These are phyloP conservation scores for Pyrgus malvae DNA, from an alignment of 2,888 invertebrate genomes.

Conservation along the genomic window DNA sequence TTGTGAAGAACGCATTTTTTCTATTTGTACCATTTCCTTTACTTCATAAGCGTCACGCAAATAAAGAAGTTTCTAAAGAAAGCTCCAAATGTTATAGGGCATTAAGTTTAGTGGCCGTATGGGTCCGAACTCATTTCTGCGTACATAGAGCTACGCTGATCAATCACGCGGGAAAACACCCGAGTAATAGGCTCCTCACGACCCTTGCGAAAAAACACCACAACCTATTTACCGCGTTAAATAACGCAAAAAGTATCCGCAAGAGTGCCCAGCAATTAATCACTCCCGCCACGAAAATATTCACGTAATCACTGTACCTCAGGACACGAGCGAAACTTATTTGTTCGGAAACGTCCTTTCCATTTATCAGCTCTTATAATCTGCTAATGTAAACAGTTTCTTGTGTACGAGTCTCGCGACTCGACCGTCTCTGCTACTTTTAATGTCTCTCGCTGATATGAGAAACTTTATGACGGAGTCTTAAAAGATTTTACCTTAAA, in stretches of 20 bases:
- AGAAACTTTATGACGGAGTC: conserved; percentile 15
- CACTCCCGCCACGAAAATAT: conserved; percentile 47
- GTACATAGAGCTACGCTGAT: conserved; percentile 47
- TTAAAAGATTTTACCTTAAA: neutral
- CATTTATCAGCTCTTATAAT: conserved; percentile 25
- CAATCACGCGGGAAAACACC: conserved; percentile 68
- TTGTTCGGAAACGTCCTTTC: conserved; percentile 23
- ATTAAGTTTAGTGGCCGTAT: neutral
- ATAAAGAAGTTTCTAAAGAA: no score
- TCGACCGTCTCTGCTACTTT: conserved; percentile 5
- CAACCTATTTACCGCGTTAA: conserved; percentile 65
- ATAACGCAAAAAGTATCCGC: conserved; percentile 67
- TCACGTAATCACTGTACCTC: conserved; percentile 24
- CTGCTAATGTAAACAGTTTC: conserved; percentile 25
- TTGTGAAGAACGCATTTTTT: neutral
- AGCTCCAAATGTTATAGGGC: neutral
- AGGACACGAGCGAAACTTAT: conserved; percentile 18
- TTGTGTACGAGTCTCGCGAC: conserved; percentile 7
- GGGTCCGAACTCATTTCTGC: neutral
- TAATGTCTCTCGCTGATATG: conserved; percentile 20
- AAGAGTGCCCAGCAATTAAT: conserved; percentile 57
- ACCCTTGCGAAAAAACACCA: conserved; percentile 53
- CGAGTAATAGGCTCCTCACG: conserved; percentile 63
- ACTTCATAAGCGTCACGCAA: no score
- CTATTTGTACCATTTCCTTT: neutral